Evolutionary conservation across 2,888 invertebrate genomes (phyloP).

Genomic region (Drosophila longiperda): DNA sequence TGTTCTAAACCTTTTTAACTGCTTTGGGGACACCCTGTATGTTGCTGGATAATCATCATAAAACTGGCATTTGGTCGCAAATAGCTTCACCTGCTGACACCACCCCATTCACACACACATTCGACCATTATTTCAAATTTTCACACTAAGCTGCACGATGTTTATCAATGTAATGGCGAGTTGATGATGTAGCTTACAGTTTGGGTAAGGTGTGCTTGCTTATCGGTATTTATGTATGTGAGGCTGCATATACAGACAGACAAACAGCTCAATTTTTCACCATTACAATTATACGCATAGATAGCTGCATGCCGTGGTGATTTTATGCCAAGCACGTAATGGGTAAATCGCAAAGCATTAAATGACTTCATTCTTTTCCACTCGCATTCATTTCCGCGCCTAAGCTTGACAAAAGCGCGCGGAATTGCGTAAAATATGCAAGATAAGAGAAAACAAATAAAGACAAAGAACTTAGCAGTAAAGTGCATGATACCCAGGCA

Average conservation of each 20-base stretch:
- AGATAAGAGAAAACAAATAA: constrained; percentile 14
- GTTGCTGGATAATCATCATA: constrained; percentile 52
- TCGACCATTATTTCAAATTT: constrained; percentile 35
- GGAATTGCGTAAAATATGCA: constrained; percentile 24
- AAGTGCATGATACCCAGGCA: not conserved
- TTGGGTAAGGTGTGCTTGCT: not conserved
- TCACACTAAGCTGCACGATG: constrained; percentile 33
- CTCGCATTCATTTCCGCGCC: constrained; percentile 17
- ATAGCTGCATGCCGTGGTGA: not conserved
- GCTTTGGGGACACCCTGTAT: constrained; percentile 29
- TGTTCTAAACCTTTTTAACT: not conserved
- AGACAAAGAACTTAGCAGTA: not conserved
- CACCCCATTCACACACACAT: not conserved
- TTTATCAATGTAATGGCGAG: constrained; percentile 33
- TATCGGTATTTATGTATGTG: constrained; percentile 27
- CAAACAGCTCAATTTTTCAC: not conserved
- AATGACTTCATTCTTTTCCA: constrained; percentile 55
- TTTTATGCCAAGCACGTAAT: constrained; percentile 52
- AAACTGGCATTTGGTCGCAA: constrained; percentile 49
- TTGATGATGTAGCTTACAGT: constrained; percentile 16
- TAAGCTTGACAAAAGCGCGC: constrained; percentile 14
- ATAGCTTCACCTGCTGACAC: constrained; percentile 39
- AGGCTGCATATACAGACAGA: not conserved
- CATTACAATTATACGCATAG: constrained; percentile 23
- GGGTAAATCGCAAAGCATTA: constrained; percentile 65